These are phyloP conservation scores for Brienomyrus brachyistius DNA, from an alignment of 2,113 vertebrate genomes.

Conservation along the genomic window DNA sequence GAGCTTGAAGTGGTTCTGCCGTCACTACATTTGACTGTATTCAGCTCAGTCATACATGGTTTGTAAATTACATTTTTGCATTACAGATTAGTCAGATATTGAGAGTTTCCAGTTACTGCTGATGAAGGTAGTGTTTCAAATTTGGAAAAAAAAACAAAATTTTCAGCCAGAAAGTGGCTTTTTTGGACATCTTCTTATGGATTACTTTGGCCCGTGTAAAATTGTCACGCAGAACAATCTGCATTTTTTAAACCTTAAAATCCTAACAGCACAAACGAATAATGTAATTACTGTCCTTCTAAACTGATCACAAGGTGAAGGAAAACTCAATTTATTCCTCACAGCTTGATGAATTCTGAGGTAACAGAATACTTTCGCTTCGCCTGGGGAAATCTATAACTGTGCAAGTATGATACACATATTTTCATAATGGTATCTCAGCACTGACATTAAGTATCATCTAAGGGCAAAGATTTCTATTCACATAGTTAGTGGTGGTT, in stretches of 20 bases:
- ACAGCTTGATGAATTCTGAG: conserved; percentile 6
- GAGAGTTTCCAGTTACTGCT: not conserved
- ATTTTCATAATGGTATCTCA: conserved; percentile 7
- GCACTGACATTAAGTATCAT: not conserved
- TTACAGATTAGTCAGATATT: not conserved
- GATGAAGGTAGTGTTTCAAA: not conserved
- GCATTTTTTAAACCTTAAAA: conserved; percentile 10
- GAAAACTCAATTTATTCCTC: conserved; percentile 8
- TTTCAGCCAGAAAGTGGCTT: not conserved
- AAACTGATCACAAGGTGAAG: conserved; percentile 11
- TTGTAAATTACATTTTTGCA: not conserved
- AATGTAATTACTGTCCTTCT: conserved; percentile 12
- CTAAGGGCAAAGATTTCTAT: not conserved
- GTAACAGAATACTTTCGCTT: conserved; percentile 1
- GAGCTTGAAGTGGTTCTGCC: not conserved
- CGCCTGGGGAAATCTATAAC: conserved; percentile 6
- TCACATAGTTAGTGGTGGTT: not conserved
- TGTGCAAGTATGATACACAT: not conserved
- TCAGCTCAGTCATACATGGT: not conserved
- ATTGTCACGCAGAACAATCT: not conserved
- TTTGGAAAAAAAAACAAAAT: not conserved
- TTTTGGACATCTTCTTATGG: not conserved
- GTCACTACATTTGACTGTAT: not conserved
- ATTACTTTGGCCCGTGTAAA: not conserved
- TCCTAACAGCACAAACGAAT: not conserved